Evolutionary conservation across 2,888 invertebrate species (phyloP).

Genomic region (Crepidodera aurea): DNA sequence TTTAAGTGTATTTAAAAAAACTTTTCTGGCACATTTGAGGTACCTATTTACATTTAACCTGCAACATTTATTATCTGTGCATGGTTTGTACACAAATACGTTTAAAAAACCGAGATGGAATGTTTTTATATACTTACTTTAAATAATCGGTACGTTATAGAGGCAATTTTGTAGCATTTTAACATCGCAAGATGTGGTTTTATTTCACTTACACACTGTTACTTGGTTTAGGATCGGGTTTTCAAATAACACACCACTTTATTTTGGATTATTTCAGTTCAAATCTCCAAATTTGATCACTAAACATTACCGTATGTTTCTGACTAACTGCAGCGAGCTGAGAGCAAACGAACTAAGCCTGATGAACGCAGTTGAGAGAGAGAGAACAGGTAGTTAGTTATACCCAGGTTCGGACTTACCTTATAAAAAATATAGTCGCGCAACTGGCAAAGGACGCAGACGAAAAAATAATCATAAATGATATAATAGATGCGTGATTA

Average conservation of each 20-base stretch:
- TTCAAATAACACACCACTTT: slow-evolving; percentile 11
- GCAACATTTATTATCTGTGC: too few species aligned
- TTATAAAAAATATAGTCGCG: too few species aligned
- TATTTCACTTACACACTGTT: slow-evolving; percentile 2
- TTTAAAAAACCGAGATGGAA: background rate
- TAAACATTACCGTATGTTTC: slow-evolving; percentile 37
- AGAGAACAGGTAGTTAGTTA: slow-evolving; percentile 56
- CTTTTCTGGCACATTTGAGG: background rate
- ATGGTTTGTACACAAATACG: background rate
- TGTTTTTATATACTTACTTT: slow-evolving; percentile 23
- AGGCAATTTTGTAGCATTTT: slow-evolving; percentile 18
- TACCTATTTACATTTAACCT: background rate
- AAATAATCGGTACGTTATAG: slow-evolving; percentile 18
- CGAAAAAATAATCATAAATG: too few species aligned
- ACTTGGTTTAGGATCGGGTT: background rate
- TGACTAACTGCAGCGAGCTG: slow-evolving; percentile 47
- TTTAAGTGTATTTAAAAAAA: background rate
- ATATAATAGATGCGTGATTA: too few species aligned
- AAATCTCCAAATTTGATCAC: slow-evolving; percentile 35
- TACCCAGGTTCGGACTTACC: slow-evolving; percentile 13
- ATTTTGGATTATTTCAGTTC: slow-evolving; percentile 20
- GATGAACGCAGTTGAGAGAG: slow-evolving; percentile 51
- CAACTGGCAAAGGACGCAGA: too few species aligned
- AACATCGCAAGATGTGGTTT: slow-evolving; percentile 1
- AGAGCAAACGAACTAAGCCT: slow-evolving; percentile 42